A percentile compares a stretch with the other conserved stretches of the same genome.
Conservation (phyloP, 2,888 invertebrate species). For the Augochlorella aurata region DNA sequence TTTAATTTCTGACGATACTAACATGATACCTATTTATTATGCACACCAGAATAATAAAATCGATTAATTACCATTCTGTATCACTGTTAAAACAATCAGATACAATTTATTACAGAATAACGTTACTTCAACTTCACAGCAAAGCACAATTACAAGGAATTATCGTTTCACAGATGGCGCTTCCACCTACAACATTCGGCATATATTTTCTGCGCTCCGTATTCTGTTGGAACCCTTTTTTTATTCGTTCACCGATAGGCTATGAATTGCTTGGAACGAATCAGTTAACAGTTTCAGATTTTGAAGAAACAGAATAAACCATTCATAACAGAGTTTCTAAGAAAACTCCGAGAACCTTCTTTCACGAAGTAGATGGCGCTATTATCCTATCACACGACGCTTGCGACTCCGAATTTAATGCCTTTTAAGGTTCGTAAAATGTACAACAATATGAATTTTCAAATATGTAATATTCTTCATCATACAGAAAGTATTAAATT, state of each 20-base stretch:
- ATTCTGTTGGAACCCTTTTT: conserved; percentile 11
- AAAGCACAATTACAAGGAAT: conserved; percentile 39
- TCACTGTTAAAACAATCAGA: conserved; percentile 14
- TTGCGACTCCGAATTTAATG: conserved; percentile 65
- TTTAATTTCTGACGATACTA: conserved; percentile 12
- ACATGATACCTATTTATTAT: background rate
- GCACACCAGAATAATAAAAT: background rate
- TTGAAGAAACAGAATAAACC: background rate
- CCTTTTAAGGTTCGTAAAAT: conserved; percentile 71
- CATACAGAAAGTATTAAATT: background rate
- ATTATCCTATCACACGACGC: conserved; percentile 2
- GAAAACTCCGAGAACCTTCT: conserved; percentile 38
- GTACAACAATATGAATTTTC: background rate
- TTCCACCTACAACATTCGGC: background rate
- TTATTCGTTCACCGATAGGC: conserved; percentile 28
- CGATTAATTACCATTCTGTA: conserved; percentile 58
- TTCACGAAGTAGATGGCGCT: conserved; percentile 33
- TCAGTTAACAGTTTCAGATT: background rate
- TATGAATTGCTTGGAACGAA: conserved; percentile 24
- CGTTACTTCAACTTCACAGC: conserved; percentile 15
- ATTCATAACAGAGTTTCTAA: conserved; percentile 21
- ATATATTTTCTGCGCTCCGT: conserved; percentile 8
- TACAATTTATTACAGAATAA: conserved; percentile 27
- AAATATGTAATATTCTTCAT: background rate
- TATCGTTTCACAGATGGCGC: conserved; percentile 38